Percentiles rank a stretch among this genome's conserved stretches.
phyloP scores from a whole-genome alignment of 2,888 invertebrate genomes.

The Pyrocoelia pectoralis region DNA sequence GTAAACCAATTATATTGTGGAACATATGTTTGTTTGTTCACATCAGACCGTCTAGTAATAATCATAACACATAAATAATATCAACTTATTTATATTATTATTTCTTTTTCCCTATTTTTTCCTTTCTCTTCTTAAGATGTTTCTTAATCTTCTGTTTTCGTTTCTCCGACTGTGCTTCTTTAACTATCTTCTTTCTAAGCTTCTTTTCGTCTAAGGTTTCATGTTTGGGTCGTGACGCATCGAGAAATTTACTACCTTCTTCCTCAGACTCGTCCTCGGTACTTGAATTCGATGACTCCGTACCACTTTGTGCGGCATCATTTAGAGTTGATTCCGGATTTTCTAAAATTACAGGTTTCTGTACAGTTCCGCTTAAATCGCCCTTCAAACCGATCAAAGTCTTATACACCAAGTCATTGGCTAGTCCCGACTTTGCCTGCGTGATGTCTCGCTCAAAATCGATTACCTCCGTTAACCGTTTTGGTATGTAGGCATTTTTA shows the following conservation, averaged over 20 bases:
- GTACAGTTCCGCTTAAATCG: constrained; percentile 77
- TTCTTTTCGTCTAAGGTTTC: constrained; percentile 85
- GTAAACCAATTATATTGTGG: too few species aligned
- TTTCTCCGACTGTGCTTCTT: constrained; percentile 88
- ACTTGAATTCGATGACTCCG: constrained; percentile 48
- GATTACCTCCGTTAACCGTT: constrained; percentile 87
- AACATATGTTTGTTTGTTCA: too few species aligned
- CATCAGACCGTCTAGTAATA: too few species aligned
- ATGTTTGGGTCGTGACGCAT: constrained; percentile 74
- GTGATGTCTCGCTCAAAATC: constrained; percentile 87
- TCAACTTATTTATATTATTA: too few species aligned
- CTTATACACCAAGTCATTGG: constrained; percentile 81
- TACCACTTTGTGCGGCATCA: constrained; percentile 50
- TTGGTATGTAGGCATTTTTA: constrained; percentile 92
- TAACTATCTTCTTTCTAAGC: constrained; percentile 86
- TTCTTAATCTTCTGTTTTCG: constrained; percentile 91
- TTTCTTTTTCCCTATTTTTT: constrained; percentile 66
- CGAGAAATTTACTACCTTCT: constrained; percentile 66
- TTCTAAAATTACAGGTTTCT: constrained; percentile 70
- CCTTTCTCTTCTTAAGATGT: constrained; percentile 90
- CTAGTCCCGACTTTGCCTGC: constrained; percentile 77
- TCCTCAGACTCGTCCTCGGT: constrained; percentile 52
- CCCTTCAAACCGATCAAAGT: constrained; percentile 86
- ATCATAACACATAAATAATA: too few species aligned
- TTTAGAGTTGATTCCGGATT: constrained; percentile 48